Evolutionary conservation across 2,888 invertebrate species (phyloP), one percentile per base, ranked within the genome.

Genomic region (Cheilosia impressa): DNA sequence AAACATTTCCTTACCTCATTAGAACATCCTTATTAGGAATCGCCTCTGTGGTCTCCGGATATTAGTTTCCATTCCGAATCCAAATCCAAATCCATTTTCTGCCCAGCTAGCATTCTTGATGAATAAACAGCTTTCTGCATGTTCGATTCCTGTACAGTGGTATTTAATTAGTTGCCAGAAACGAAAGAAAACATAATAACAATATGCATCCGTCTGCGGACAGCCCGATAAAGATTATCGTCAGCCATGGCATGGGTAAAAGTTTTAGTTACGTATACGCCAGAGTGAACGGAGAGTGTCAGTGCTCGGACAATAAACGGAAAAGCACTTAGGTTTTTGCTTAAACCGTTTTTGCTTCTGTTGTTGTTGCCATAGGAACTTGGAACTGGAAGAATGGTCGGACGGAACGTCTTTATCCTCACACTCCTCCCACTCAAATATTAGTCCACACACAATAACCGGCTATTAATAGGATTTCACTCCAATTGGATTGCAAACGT

Each of bases 401-500:
- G 43, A 34, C n/a, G 57, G 27, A 57, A 66, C 38, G 71, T 65
- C 73, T 77, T 75, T 69, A 69, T 79, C 84, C 60, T 75, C 55
- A 66, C 31, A 9, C 9, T 31, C 50, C 65, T 53, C 52, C 73
- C 79, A 73, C 79, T 84, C 79, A 79, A 79, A 84, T 79, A 75
- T 79, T 65, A 79, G 73, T 60, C 41, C 73, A 58, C 53, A 83
- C 24, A 73, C 75, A 76, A 71, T 84, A 80, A 80, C 80, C 60
- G 80, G 71, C 79, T 80, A 80, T 84, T 84, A 84, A 84, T 84
- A 84, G 84, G 84, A 76, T 80, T 80, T 66, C 75, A 58, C 65
- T 84, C 41, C 79, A 84, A 71, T 80, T 80, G 84, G 75, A 84
- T 79, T 84, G 79, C 47, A 53, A 75, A 71, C 84, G 80, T 79